Evolutionary conservation across 2,113 vertebrate genomes (phyloP), one percentile per base, ranked within the genome.

Genomic region (Dromiciops gliroides): DNA sequence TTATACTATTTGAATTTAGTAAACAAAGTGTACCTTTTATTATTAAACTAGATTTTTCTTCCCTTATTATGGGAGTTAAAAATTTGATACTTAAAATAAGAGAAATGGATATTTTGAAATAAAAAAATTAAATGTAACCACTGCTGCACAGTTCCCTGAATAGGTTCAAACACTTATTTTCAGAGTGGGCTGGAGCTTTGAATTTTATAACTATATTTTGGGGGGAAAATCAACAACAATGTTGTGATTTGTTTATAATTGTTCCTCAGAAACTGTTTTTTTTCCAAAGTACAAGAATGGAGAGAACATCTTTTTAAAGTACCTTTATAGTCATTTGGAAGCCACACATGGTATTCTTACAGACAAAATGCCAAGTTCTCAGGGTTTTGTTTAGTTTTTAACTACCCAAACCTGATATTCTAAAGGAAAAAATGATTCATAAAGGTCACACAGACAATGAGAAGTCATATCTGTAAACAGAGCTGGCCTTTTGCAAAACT

Each of bases 121-220:
- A 48, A 92, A 97, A 94, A 83, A 94, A 88, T 24, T 90, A 95
- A 52, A 12, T n/a, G 67, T 89, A 88, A 94, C 95, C 95, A 50
- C 49, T 92, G 31, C 92, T 93, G 48, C 8, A 48, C 48, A 48
- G 48, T 92, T 96, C 92, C 89, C 23, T 95, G 49, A 24, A 52
- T 88, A 28, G 95, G 51, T 47, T 9, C 89, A 95, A 89, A 44
- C 60, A 75, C 10, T 88, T 92, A 75, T 88, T 93, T 95, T 94
- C 95, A 92, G 48, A 49, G 23, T 89, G 44, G 48, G 60, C 83
- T 93, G 75, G 49, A 94, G 37, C 89, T 94, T 89, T 24, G 48
- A 92, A 19, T 49, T 95, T 88, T 92, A 92, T 95, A 96, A 88
- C 88, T 48, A 92, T 89, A 94, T 44, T 44, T 44, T 44, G n/a